Evolutionary conservation across 2,888 invertebrate species (phyloP).

Genomic region (Cryptus armator): DNA sequence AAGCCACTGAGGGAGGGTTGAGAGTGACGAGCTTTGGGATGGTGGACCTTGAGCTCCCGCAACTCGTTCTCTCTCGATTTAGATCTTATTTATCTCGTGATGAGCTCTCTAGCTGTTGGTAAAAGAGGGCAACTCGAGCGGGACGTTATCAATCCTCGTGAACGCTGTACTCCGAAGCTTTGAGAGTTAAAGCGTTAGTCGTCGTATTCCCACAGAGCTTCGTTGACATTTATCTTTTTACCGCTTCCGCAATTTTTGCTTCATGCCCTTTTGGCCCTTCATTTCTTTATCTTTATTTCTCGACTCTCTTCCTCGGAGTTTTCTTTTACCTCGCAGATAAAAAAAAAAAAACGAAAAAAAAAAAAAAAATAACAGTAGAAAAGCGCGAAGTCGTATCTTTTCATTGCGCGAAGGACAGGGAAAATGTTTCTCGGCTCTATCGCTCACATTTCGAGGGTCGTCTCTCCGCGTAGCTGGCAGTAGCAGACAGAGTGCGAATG

Average conservation of each 20-base stretch:
- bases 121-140: conserved; percentile 63
- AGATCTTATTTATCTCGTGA: conserved; percentile 64
- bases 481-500: neutral
- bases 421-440: conserved; percentile 38
- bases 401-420: conserved; percentile 7
- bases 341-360: neutral
- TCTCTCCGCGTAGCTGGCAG: conserved; percentile 15
- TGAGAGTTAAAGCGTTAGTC: conserved; percentile 51
- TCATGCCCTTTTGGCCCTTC: conserved; percentile 20
- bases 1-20: neutral
- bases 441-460: conserved; percentile 52
- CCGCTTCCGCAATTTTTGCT: conserved; percentile 56
- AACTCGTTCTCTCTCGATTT: conserved; percentile 57
- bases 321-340: conserved; percentile 24
- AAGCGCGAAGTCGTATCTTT: conserved; percentile 38
- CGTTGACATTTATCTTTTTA: conserved; percentile 70
- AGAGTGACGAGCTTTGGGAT: neutral
- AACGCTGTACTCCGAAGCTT: conserved; percentile 63
- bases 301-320: conserved; percentile 4
- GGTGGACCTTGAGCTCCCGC: conserved; percentile 19
- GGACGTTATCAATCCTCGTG: conserved; percentile 72
- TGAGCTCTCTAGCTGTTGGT: conserved; percentile 33
- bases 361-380: neutral
- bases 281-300: conserved; percentile 45
- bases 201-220: conserved; percentile 47